Base-by-base conservation (phyloP, 1,140 invertebrate genomes). In the Euura lappo region DNA sequence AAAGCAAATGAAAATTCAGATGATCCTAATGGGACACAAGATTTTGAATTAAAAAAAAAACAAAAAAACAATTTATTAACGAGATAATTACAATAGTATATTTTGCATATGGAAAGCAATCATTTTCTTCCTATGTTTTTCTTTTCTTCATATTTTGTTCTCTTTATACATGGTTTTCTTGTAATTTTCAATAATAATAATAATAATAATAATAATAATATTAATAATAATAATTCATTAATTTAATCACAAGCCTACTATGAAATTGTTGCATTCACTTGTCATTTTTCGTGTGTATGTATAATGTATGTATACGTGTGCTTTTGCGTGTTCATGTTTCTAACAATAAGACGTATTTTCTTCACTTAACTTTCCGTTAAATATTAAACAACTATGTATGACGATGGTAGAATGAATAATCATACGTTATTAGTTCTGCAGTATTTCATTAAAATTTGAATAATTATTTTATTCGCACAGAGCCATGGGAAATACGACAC, bases 51-150 rank as follows among this genome's bases (percentile, higher is more conserved):
- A 28, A 84, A 83, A 84, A 84, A 82, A 84, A 85, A 83, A 84
- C 83, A 82, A 84, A 85, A 85, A 85, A 84, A 85, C 84, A 85
- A 85, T 85, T 85, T 85, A 85, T 85, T 85, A 85, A 85, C 84
- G 84, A 84, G 79, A 85, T 85, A 84, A 84, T 84, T 85, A 85
- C 81, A 85, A 82, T 85, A 82, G 79, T 78, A 83, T 84, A 79
- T 83, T 84, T 79, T 79, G 76, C 78, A 79, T 79, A 78, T 83
- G 82, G 79, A 81, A 84, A 85, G 81, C 81, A 83, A 79, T 83
- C 80, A 79, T 83, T 70, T 80, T 79, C 82, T 70, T 71, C 1
- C 1, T 28, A 28, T 28, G 28, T 28, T 28, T 28, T 28, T 28
- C 28, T 28, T 28, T 28, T 28, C 28, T 28, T 28, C 28, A 28